These are phyloP conservation scores for Macrophya alboannulata DNA, from an alignment of 2,888 invertebrate species.

Conservation along the genomic window DNA sequence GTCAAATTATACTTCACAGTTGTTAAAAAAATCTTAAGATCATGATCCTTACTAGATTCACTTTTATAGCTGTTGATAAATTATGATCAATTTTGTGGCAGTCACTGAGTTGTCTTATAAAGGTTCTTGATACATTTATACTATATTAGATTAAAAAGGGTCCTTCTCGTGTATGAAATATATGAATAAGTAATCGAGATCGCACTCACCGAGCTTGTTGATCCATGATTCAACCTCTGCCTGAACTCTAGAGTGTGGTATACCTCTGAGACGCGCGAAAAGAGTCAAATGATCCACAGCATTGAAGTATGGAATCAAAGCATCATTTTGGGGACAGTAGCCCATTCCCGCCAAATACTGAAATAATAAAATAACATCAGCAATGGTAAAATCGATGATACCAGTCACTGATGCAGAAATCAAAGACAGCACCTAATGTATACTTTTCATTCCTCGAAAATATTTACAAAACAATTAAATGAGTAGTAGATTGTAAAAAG, in stretches of 20 bases:
- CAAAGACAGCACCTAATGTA: too few species aligned
- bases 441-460: not conserved
- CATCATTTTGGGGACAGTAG: constrained; percentile 41
- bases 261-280: constrained; percentile 15
- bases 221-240: constrained; percentile 36
- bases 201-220: constrained; percentile 29
- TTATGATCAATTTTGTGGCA: not conserved
- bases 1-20: not conserved
- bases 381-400: not conserved
- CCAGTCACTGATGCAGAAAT: not conserved
- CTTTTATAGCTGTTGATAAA: not conserved
- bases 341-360: constrained; percentile 28
- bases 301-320: constrained; percentile 35
- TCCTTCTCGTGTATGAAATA: not conserved
- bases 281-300: constrained; percentile 22
- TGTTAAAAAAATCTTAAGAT: not conserved
- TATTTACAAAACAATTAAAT: not conserved
- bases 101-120: not conserved
- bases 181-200: not conserved
- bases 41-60: not conserved
- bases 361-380: not conserved
- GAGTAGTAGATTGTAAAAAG: not conserved
- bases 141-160: too few species aligned
- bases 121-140: not conserved
- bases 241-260: not conserved